Base-by-base conservation (phyloP, 2,888 invertebrate species). In the Synergus gifuensis region DNA sequence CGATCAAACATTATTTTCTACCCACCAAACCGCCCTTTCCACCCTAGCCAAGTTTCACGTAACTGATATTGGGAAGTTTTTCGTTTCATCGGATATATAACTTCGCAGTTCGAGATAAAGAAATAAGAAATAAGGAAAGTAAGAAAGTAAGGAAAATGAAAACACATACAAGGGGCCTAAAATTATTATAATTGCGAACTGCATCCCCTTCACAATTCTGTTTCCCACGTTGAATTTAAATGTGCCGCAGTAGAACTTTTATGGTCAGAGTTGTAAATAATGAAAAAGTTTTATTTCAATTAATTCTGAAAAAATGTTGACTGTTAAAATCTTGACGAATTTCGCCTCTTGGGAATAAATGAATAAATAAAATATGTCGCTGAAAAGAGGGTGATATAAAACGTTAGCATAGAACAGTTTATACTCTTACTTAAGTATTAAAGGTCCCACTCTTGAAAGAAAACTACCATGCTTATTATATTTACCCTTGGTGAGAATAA, bases 1-100 rank as follows among this genome's bases (percentile, higher is more conserved):
- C 88, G 88, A 90, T 89, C 88, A 88, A 88, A 90, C 89, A 87
- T 88, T 87, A 88, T 88, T 88, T 89, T 86, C 87, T 81, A 82
- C 85, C 85, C 84, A 78, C 78, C 79, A 80, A 76, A 78, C 78
- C 69, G 77, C 79, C 77, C 80, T 79, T 83, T 76, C 76, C 81
- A 69, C 49, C 49, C 63, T 64, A 73, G 42, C 76, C 82, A 89
- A 88, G 83, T 88, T 88, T 87, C 85, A 83, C 84, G 84, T 88
- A 89, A 89, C 88, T 88, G 87, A 89, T 89, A 89, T 87, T 85
- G 88, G 83, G 84, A 88, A 88, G 86, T 87, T 87, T 87, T 86
- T 87, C 83, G 82, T 83, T 87, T 83, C 78, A 69, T 78, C 46
- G 63, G 77, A 79, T 62, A 79, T 80, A 85, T 85, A 87, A 85